phyloP scores from a whole-genome alignment of 2,797 vertebrate genomes.

The Delichon dasypus region DNA sequence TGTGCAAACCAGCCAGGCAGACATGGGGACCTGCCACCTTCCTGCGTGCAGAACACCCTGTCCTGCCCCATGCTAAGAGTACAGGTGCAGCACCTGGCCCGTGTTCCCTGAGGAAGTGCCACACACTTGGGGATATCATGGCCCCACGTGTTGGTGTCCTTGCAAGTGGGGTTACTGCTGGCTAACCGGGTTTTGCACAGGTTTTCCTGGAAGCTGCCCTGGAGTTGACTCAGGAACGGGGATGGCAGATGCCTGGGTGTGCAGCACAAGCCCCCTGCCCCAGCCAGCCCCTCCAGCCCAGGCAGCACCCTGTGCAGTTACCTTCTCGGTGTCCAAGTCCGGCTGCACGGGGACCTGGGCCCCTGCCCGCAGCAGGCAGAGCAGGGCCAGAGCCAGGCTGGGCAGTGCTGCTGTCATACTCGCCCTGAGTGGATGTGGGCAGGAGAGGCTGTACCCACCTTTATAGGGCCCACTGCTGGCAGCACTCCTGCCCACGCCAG shows the following conservation, averaged over 20 bases:
- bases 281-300: not conserved
- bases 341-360: not conserved
- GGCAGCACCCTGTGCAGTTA: not conserved
- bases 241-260: rapidly evolving
- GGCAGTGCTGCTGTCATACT: not conserved
- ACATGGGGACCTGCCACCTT: not conserved
- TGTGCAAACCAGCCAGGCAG: not conserved
- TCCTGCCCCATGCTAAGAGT: not conserved
- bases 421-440: rapidly evolving
- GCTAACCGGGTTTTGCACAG: not conserved
- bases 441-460: not conserved
- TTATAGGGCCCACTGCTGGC: not conserved
- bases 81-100: not conserved
- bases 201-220: not conserved
- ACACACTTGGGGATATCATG: rapidly evolving
- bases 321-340: not conserved
- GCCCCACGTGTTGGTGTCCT: rapidly evolving
- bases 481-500: not conserved
- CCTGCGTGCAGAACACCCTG: not conserved
- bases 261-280: not conserved
- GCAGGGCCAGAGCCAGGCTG: not conserved
- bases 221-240: not conserved
- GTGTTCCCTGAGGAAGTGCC: not conserved
- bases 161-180: not conserved
- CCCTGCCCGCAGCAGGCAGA: not conserved